phyloP scores from a whole-genome alignment of 2,797 vertebrate genomes.

The Glyptemys insculpta region DNA sequence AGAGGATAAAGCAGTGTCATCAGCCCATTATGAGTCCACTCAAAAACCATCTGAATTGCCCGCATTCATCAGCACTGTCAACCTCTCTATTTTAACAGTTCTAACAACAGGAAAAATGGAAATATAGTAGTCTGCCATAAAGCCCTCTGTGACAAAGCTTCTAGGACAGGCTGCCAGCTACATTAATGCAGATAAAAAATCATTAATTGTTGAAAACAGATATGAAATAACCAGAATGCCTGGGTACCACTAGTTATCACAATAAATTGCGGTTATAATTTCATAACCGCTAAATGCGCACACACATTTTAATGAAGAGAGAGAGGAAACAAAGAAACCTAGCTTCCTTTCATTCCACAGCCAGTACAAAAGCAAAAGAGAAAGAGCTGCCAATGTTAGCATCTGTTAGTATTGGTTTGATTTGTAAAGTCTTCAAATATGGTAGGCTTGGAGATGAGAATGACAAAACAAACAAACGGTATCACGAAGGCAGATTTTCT shows the following conservation, averaged over 20 bases:
- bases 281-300: constrained; percentile 49
- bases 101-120: constrained; percentile 24
- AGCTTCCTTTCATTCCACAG: constrained; percentile 40
- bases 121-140: constrained; percentile 25
- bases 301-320: constrained; percentile 38
- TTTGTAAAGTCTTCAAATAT: constrained; percentile 45
- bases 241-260: constrained; percentile 55
- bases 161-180: constrained; percentile 33
- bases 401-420: constrained; percentile 41
- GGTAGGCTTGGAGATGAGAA: constrained; percentile 28
- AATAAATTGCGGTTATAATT: constrained; percentile 45
- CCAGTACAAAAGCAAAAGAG: constrained; percentile 54
- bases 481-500: constrained; percentile 1
- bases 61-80: constrained; percentile 33
- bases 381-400: constrained; percentile 41
- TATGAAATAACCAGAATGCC: constrained; percentile 62
- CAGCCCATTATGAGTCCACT: constrained; percentile 16
- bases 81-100: constrained; percentile 54
- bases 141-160: background rate
- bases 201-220: constrained; percentile 46
- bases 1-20: background rate
- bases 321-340: constrained; percentile 11
- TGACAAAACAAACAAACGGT: background rate
- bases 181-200: background rate
- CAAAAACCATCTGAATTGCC: constrained; percentile 35